Evolutionary conservation across 2,888 invertebrate genomes (phyloP).

Genomic region (Drosophila barbarae): DNA sequence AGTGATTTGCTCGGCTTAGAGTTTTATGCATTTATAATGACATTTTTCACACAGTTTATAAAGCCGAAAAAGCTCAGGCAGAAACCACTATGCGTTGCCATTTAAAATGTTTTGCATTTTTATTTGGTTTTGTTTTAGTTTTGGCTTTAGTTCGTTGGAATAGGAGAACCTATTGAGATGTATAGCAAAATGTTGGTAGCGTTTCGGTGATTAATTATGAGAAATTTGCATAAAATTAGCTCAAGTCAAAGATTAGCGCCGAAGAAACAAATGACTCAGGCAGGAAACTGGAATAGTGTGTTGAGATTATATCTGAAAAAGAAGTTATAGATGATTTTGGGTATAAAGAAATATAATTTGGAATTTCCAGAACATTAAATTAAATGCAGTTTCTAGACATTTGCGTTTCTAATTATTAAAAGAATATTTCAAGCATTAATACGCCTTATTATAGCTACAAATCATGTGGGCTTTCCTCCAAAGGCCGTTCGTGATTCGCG

Average conservation of each 20-base stretch:
- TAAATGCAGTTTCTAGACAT: neutral
- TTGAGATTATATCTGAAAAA: neutral
- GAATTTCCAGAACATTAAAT: conserved; percentile 5
- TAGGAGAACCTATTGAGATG: conserved; percentile 17
- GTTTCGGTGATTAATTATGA: conserved; percentile 45
- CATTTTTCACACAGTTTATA: conserved; percentile 68
- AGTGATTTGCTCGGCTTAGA: conserved; percentile 29
- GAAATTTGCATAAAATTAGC: conserved; percentile 54
- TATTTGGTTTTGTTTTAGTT: conserved; percentile 43
- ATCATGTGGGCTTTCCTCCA: neutral
- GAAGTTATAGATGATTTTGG: too few species aligned
- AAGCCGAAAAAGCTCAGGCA: conserved; percentile 30
- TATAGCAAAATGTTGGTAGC: conserved; percentile 18
- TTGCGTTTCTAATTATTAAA: neutral
- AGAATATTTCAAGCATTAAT: neutral
- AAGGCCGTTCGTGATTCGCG: conserved; percentile 4
- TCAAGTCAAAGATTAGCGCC: conserved; percentile 38
- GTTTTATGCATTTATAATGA: conserved; percentile 59
- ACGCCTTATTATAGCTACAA: neutral
- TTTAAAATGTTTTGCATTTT: conserved; percentile 55
- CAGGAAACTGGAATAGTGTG: conserved; percentile 47
- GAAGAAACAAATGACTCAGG: conserved; percentile 44
- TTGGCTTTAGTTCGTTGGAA: conserved; percentile 1
- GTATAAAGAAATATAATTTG: neutral
- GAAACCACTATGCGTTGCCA: conserved; percentile 22